Conservation (phyloP, 2,797 vertebrate species). For the Aldrovandia affinis region DNA sequence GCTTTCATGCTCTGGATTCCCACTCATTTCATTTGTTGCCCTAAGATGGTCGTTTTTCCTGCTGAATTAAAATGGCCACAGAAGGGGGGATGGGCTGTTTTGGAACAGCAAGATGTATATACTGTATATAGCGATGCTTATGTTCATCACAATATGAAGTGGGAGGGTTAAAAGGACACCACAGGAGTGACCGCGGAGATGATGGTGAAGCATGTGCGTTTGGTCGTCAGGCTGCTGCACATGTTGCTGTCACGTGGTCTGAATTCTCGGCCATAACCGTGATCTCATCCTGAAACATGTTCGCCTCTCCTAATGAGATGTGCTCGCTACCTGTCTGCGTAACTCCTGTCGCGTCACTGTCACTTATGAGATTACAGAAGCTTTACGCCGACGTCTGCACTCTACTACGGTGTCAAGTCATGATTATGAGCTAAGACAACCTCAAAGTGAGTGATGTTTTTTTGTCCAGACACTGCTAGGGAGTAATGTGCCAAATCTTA, state of each 20-base stretch:
- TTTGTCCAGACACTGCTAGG: background rate
- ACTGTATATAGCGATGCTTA: background rate
- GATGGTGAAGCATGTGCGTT: background rate
- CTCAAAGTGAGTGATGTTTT: background rate
- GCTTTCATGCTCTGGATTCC: background rate
- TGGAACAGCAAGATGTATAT: background rate
- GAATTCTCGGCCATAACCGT: background rate
- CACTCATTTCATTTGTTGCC: background rate
- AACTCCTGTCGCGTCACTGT: background rate
- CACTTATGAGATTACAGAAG: background rate
- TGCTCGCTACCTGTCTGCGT: background rate
- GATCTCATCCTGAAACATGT: background rate
- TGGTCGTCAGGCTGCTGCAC: background rate
- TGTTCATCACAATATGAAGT: background rate
- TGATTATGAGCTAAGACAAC: background rate
- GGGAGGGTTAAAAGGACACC: background rate
- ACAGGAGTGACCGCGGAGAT: background rate
- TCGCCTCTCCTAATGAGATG: background rate
- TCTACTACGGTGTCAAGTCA: background rate
- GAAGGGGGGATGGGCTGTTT: background rate
- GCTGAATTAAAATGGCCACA: background rate
- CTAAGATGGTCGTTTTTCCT: background rate
- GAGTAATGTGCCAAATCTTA: background rate
- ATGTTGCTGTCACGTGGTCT: background rate
- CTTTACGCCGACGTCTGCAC: background rate